Conservation (phyloP, 2,113 vertebrate species). For the Nycticryphes semicollaris region DNA sequence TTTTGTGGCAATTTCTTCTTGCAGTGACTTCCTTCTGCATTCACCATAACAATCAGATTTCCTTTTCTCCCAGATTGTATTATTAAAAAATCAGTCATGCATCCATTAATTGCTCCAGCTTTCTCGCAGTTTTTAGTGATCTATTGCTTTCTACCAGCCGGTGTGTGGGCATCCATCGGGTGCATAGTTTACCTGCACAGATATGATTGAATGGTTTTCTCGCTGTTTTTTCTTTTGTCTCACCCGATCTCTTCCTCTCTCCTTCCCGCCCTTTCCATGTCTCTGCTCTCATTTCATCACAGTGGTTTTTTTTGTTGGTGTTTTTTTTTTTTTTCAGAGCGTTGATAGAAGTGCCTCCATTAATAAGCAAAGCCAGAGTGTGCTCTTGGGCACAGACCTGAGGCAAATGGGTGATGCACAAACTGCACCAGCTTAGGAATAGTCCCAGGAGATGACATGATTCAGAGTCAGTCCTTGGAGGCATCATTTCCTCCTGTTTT, state of each 20-base stretch:
- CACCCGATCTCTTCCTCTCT: neutral
- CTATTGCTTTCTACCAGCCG: neutral
- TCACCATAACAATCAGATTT: neutral
- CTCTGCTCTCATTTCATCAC: neutral
- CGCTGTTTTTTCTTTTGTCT: neutral
- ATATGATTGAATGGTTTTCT: neutral
- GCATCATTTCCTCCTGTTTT: conserved; percentile 43
- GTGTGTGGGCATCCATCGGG: neutral
- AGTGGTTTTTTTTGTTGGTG: neutral
- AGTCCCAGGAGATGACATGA: conserved; percentile 42
- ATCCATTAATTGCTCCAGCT: neutral
- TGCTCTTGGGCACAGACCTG: conserved; percentile 30
- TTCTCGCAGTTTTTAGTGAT: neutral
- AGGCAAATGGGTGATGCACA: conserved; percentile 28
- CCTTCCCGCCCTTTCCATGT: neutral
- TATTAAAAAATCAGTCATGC: neutral
- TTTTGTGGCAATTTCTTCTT: neutral
- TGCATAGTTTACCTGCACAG: rapidly evolving
- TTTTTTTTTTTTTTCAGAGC: neutral
- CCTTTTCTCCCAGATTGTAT: neutral
- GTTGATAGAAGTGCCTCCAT: conserved; percentile 9
- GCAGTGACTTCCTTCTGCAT: neutral
- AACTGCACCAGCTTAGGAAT: conserved; percentile 26
- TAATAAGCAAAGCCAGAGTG: conserved; percentile 7
- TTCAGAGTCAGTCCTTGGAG: conserved; percentile 33